Evolutionary conservation across 2,888 invertebrate genomes (phyloP).

Genomic region (Eupeodes latifasciatus): DNA sequence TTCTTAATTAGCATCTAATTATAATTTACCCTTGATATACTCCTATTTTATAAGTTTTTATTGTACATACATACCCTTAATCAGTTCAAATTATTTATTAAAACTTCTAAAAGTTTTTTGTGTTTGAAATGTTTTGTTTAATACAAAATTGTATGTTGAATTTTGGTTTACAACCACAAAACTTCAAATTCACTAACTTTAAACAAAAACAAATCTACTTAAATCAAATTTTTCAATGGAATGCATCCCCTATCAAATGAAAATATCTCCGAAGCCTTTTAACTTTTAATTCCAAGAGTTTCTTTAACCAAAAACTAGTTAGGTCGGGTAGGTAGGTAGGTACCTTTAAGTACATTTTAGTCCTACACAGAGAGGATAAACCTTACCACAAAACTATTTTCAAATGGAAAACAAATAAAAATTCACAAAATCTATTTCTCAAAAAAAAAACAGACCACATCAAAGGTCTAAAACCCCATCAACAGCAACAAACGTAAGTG

Average conservation of each 20-base stretch:
- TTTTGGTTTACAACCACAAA: background rate
- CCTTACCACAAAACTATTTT: conserved; percentile 45
- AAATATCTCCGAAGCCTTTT: background rate
- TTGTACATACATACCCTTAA: no score
- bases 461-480: conserved; percentile 51
- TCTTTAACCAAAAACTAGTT: background rate
- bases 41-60: no score
- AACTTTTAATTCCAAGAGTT: conserved; percentile 4
- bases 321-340: background rate
- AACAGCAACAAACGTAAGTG: no score
- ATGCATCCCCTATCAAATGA: background rate
- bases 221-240: background rate
- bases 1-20: no score
- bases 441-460: conserved; percentile 45
- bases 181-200: background rate
- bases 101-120: no score
- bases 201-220: background rate
- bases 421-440: conserved; percentile 25
- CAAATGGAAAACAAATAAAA: conserved; percentile 33
- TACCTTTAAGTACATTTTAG: background rate
- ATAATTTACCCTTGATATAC: no score
- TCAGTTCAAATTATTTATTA: no score
- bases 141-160: no score
- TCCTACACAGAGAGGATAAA: conserved; percentile 7
- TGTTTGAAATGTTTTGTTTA: no score